Conservation (phyloP, 1,140 invertebrate species). For the Drosophila mojavensis region DNA sequence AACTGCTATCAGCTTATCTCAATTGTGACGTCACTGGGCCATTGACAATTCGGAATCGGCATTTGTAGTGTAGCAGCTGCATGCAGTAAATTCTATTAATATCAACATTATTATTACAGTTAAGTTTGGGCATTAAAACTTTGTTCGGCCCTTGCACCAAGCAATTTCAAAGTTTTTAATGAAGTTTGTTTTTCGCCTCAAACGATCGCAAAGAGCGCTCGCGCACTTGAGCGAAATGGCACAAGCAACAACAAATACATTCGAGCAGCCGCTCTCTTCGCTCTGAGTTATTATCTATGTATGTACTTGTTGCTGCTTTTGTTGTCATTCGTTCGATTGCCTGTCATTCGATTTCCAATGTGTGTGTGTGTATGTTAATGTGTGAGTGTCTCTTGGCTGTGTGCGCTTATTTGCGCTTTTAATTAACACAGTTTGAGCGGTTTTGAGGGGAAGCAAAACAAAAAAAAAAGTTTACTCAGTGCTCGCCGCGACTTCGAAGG, state of each 20-base stretch:
- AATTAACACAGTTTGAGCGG: constrained; percentile 68
- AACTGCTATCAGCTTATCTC: constrained; percentile 19
- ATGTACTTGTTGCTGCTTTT: constrained; percentile 13
- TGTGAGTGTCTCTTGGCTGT: constrained; percentile 12
- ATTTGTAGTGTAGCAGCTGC: constrained; percentile 12
- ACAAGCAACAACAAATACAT: background rate
- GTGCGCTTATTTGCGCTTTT: constrained; percentile 55
- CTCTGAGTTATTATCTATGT: constrained; percentile 24
- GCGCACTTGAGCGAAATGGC: background rate
- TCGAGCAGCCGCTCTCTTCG: background rate
- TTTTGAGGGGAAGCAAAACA: constrained; percentile 22
- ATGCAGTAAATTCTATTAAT: constrained; percentile 25
- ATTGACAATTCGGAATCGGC: constrained; percentile 17
- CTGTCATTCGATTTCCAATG: constrained; percentile 39
- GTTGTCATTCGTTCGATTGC: constrained; percentile 40
- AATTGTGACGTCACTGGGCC: constrained; percentile 26
- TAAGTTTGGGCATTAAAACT: constrained; percentile 31
- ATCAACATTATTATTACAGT: constrained; percentile 34
- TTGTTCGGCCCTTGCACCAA: constrained; percentile 1
- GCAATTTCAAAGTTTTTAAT: constrained; percentile 35
- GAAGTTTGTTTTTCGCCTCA: constrained; percentile 22
- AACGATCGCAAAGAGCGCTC: constrained; percentile 21
- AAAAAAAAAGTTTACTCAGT: constrained; percentile 58
- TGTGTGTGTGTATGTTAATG: background rate
- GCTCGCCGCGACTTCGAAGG: constrained; percentile 58